Base-by-base conservation (phyloP, 2,797 vertebrate genomes). In the Danio choprae region DNA sequence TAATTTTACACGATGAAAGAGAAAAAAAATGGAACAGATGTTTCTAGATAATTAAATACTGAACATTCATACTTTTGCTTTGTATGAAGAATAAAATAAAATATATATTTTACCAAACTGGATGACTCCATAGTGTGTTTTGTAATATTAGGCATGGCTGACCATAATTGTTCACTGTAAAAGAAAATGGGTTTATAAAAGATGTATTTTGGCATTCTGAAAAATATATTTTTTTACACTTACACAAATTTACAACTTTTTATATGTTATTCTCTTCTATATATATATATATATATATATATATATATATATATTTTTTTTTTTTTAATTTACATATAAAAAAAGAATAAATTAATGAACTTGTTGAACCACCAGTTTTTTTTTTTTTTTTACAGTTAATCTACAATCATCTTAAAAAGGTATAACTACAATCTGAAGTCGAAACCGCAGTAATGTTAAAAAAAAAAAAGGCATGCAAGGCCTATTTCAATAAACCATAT, bases 71-170 rank as follows among this genome's bases (percentile, higher is more conserved):
- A 95, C 95, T 93, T 94, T 96, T 95, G 95, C 95, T 96, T 98
- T 97, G 95, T 98, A 97, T 96, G 96, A 96, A 95, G 90, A 97
- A 98, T 97, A 96, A 97, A 99, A 97, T 94, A 94, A 95, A 93
- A 87, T 89, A 92, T 98, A 94, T 99, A 98, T 98, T 98, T 99
- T 98, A 94, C 89, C 95, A 97, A 95, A 86, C 18, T 0, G 55
- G 15, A 41, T 78, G 48, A 78, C 53, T n/a, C 51, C 16, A 12
- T 50, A 12, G 69, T 69, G 16, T 55, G 4, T 68, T 11, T 70
- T 20, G 10, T 22, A 8, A 43, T 43, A 50, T 69, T 13, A 67
- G 15, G n/a, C 5, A 11, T n/a, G 13, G 48, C 29, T 7, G 5
- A 12, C 1, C 16, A 36, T 15, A 15, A 4, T 22, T 22, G 7